Base-by-base conservation (phyloP, 2,797 vertebrate genomes). In the Coendou prehensilis region DNA sequence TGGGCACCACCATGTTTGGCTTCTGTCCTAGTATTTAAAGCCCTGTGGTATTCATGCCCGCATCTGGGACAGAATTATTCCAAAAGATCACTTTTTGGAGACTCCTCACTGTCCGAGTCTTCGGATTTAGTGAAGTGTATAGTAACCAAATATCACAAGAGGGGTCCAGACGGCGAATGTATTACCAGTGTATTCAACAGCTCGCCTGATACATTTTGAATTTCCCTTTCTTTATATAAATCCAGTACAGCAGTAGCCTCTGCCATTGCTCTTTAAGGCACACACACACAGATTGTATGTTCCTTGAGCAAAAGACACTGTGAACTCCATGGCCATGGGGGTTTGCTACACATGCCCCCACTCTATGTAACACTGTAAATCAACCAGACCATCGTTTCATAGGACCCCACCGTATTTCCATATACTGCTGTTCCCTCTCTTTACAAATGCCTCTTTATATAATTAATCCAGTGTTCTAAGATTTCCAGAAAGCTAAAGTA, bases 191-290 rank as follows among this genome's bases (percentile, higher is more conserved):
- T 67, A 15, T 63, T 93, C 59, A 64, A 79, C 30, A 57, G 6
- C 26, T 28, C 17, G 78, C 17, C 61, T 45, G 28, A 86, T 45
- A 54, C 18, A 61, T 37, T 91, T 41, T 79, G 54, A 79, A 82
- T 67, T 86, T 82, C 67, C 78, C 15, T 91, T 85, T n/a, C 20
- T 93, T 85, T 41, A 52, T 89, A 57, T 50, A 87, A 89, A 79
- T 28, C 33, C 56, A 67, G 23, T 33, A 9, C 7, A 82, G 52
- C 20, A n/a, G 37, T 33, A 82, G 17, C 18, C 9, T 93, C 37
- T 54, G 30, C 61, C 28, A 30, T 50, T 76, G 57, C n/a, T 83
- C 37, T 73, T 14, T 67, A 88, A 64, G 59, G 30, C 18, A 26
- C 20, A 41, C 37, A 45, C 37, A n/a, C 50, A 13, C 20, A 56